These are phyloP conservation scores for Anaspis maculata DNA, from an alignment of 2,888 invertebrate genomes.

Conservation along the genomic window DNA sequence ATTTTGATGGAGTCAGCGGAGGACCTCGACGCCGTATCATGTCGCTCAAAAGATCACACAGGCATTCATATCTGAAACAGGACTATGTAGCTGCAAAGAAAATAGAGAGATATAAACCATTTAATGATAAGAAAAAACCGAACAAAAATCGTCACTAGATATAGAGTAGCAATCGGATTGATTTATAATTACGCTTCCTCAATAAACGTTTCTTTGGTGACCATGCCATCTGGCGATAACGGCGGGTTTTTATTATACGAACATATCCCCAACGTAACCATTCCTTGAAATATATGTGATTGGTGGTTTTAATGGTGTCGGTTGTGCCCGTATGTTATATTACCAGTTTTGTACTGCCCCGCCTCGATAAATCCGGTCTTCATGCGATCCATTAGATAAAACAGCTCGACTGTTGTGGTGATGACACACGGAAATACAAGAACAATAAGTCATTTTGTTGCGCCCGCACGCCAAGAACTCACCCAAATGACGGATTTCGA, in stretches of 20 bases:
- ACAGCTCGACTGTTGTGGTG: conserved; percentile 31
- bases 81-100: conserved; percentile 1
- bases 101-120: too few relatives aligned
- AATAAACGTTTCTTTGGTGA: conserved; percentile 31
- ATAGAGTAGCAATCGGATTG: too few relatives aligned
- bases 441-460: too few relatives aligned
- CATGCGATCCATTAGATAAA: conserved; percentile 37
- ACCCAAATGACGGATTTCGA: conserved; percentile 33
- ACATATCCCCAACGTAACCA: conserved; percentile 36
- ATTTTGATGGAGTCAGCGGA: conserved; percentile 1
- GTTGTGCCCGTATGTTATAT: neutral
- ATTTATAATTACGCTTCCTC: conserved; percentile 30
- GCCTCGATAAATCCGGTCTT: conserved; percentile 32
- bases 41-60: conserved; percentile 22
- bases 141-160: neutral
- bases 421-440: neutral
- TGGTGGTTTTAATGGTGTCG: conserved; percentile 2
- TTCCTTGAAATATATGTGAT: conserved; percentile 21
- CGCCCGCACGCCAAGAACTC: conserved; percentile 4
- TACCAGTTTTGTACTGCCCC: conserved; percentile 32
- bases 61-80: conserved; percentile 12
- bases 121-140: neutral
- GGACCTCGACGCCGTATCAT: conserved; percentile 19
- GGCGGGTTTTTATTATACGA: conserved; percentile 30
- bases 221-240: conserved; percentile 23